Conservation (phyloP, 2,797 vertebrate genomes). For the Peromyscus attwateri region DNA sequence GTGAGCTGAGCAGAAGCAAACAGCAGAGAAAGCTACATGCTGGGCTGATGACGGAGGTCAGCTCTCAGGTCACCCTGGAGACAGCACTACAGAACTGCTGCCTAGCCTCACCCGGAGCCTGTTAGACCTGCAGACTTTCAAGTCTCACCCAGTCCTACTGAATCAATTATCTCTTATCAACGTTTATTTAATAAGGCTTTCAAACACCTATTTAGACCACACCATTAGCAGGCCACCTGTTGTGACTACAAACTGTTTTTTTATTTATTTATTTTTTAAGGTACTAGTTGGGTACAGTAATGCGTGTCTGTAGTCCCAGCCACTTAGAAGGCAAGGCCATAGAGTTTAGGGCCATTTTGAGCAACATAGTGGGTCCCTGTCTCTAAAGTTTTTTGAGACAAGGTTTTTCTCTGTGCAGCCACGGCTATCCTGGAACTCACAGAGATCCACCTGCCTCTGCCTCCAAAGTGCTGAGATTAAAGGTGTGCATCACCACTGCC, state of each 20-base stretch:
- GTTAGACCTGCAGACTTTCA: neutral
- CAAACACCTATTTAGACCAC: neutral
- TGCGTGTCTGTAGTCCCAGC: neutral
- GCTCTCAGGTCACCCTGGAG: neutral
- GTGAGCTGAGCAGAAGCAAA: neutral
- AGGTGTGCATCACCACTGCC: fast-evolving
- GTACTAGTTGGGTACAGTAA: neutral
- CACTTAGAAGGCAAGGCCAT: neutral
- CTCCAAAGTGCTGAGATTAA: neutral
- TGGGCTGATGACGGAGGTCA: neutral
- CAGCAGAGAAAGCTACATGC: neutral
- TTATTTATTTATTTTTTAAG: neutral
- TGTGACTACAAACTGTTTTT: neutral
- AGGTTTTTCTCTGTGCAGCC: neutral
- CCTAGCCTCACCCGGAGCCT: neutral
- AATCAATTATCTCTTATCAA: neutral
- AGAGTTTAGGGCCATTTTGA: neutral
- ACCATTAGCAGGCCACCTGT: neutral
- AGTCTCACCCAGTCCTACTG: neutral
- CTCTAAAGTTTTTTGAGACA: neutral
- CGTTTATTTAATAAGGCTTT: neutral
- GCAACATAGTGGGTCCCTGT: neutral
- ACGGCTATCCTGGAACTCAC: neutral
- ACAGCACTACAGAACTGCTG: neutral
- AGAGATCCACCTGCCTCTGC: neutral